Evolutionary conservation across 2,797 vertebrate genomes (phyloP).

Genomic region (Sphaeramia orbicularis): DNA sequence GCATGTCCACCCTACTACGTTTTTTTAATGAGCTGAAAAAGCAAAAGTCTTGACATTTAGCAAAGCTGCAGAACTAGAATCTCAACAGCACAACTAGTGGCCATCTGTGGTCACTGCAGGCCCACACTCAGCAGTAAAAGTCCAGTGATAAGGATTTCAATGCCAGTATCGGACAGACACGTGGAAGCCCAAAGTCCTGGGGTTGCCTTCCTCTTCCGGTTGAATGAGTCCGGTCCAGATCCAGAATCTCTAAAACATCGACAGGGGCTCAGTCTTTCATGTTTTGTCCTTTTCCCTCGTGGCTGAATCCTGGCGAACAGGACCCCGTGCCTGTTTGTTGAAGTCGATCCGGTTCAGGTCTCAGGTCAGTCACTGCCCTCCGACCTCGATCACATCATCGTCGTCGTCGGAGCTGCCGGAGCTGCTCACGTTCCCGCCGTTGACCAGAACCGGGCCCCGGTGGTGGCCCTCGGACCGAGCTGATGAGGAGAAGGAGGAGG

Average conservation of each 20-base stretch:
- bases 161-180: conserved; percentile 54
- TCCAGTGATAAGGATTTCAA: conserved; percentile 71
- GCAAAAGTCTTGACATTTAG: conserved; percentile 58
- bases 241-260: too few species aligned
- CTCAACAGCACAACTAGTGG: conserved; percentile 72
- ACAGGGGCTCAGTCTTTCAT: too few species aligned
- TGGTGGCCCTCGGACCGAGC: conserved; percentile 55
- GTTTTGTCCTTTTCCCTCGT: not conserved
- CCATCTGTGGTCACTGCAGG: conserved; percentile 67
- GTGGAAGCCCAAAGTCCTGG: conserved; percentile 71
- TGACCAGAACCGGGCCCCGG: conserved; percentile 47
- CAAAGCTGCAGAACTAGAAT: conserved; percentile 68
- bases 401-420: conserved; percentile 70
- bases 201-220: conserved; percentile 21
- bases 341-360: not conserved
- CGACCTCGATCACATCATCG: conserved; percentile 91
- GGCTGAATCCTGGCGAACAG: conserved; percentile 19
- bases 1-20: conserved; percentile 33
- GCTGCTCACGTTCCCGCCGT: conserved; percentile 56
- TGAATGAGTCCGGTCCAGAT: too few species aligned
- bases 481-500: conserved; percentile 77
- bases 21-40: conserved; percentile 51
- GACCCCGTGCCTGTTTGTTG: conserved; percentile 30
- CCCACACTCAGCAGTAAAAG: conserved; percentile 63
- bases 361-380: conserved; percentile 84